phyloP scores from a whole-genome alignment of 1,140 invertebrate genomes.

The Dolichoris vasculosae region DNA sequence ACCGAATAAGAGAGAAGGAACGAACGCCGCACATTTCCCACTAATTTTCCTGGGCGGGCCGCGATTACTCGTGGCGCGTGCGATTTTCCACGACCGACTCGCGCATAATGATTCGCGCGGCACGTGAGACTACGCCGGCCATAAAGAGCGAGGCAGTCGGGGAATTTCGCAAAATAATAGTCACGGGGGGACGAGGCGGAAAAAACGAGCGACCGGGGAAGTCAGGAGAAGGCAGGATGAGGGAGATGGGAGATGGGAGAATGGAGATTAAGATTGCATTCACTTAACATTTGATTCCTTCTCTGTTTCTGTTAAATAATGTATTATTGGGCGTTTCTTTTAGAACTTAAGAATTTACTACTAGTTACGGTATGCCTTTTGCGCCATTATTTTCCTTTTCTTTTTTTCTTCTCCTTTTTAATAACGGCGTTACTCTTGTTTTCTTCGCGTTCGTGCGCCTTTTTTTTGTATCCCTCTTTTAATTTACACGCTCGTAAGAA shows the following conservation, averaged over 20 bases:
- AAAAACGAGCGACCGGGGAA: neutral
- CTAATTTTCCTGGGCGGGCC: conserved; percentile 9
- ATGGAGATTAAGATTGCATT: conserved; percentile 38
- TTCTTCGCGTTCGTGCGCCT: neutral
- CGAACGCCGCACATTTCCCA: neutral
- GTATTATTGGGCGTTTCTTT: conserved; percentile 19
- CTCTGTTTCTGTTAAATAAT: conserved; percentile 39
- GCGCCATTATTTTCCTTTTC: neutral
- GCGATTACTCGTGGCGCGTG: neutral
- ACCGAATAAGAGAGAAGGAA: too few species aligned
- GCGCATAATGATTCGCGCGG: neutral
- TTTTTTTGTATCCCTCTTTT: neutral
- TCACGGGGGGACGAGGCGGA: neutral
- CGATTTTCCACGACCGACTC: neutral
- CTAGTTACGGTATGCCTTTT: neutral
- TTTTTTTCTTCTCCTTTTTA: too few species aligned
- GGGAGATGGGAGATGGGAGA: neutral
- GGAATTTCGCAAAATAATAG: conserved; percentile 26
- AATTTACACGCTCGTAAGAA: neutral
- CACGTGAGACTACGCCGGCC: neutral
- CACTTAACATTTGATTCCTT: conserved; percentile 35
- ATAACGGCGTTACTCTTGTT: neutral
- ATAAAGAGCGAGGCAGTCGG: neutral
- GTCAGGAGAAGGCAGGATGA: neutral
- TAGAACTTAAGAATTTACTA: neutral